Base-by-base conservation (phyloP, 2,113 vertebrate genomes). In the Hyla sarda region DNA sequence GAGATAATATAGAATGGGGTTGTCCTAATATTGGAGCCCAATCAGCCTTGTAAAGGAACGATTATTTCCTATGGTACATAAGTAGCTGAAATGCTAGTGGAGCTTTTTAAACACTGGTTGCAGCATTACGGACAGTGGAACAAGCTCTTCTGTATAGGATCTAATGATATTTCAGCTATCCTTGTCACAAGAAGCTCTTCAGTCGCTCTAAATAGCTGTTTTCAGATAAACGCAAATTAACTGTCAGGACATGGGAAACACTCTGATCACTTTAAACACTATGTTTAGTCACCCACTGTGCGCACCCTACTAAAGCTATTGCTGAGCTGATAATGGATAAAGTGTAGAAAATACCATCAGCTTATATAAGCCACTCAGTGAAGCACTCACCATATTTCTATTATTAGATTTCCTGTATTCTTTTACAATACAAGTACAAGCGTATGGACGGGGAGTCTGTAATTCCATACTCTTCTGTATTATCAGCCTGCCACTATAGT, bases 171-270 rank as follows among this genome's bases (percentile, higher is more conserved):
- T 71, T 34, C 65, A 17, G 30, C 30, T 34, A 21, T 21, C 67
- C 67, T 30, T 71, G 32, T 71, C 32, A 71, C 67, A 71, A 16
- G 37, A 7, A 71, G 19, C 34, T 21, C 67, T 71, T 71, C 17
- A 71, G 8, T 71, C 37, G 34, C 67, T 37, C 30, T 71, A 71
- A 71, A 71, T 71, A 37, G 67, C 34, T 71, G 67, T 71, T 71
- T 71, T 71, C 32, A 71, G 67, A 71, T 71, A 30, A 71, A 71
- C 34, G 34, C 67, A 71, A 71, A 71, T 71, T 71, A 71, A 71
- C 67, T 71, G 30, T 37, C 67, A 71, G 67, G 34, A 71, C 34
- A 71, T 21, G 32, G 32, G 19, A 41, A 71, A 71, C 67, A 71
- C 34, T 71, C 67, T 37, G 32, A 71, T 71, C 67, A 71, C 32